Conservation (phyloP, 2,113 vertebrate species). For the cattle (Bos taurus) region ARS-UCD2.0 NC_037329.1:58370501-58371000, state of each 20-base stretch:
- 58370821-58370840: not conserved
- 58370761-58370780: not conserved
- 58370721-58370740: not conserved
- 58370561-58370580: constrained; percentile 17
- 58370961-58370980: not conserved
- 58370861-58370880: not conserved
- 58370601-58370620: constrained; percentile 31
- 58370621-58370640: constrained; percentile 55
- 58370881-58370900: not conserved
- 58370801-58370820: not conserved
- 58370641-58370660: constrained; percentile 49
- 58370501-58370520: not conserved
- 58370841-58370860: not conserved
- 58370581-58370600: not conserved
- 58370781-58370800: not conserved
- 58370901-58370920: not conserved
- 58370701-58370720: not conserved
- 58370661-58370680: not conserved
- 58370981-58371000: not conserved
- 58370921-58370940: not conserved
- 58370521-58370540: constrained; percentile 36
- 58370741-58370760: not conserved
- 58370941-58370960: not conserved
- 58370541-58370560: constrained; percentile 38
- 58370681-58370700: not conserved